These are phyloP conservation scores for Drosophila sordidula DNA, from an alignment of 2,888 invertebrate species.

Conservation along the genomic window DNA sequence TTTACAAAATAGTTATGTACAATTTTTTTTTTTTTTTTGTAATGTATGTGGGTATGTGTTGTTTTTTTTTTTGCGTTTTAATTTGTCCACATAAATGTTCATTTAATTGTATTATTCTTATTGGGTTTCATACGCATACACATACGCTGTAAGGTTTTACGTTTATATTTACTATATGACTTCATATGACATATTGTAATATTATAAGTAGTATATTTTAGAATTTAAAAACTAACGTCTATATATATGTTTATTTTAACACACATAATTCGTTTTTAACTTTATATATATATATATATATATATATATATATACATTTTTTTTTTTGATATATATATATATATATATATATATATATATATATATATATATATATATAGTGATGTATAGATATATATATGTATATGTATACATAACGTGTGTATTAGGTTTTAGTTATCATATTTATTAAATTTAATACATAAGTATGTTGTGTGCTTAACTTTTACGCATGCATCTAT, in stretches of 20 bases:
- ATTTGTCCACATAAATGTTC: conserved; percentile 57
- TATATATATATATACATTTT: conserved; percentile 7
- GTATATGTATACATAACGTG: conserved; percentile 28
- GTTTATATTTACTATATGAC: conserved; percentile 61
- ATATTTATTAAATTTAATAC: conserved; percentile 69
- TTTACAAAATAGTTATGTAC: conserved; percentile 78
- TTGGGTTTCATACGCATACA: conserved; percentile 48
- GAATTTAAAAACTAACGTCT: conserved; percentile 66
- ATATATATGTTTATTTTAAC: conserved; percentile 52
- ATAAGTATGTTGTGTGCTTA: conserved; percentile 74
- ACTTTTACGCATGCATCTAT: conserved; percentile 40
- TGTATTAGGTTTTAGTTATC: conserved; percentile 42
- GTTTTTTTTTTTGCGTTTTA: conserved; percentile 33
- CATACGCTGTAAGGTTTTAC: conserved; percentile 52
- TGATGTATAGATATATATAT: conserved; percentile 20
- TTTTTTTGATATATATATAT: background rate
- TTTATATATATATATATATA: conserved; percentile 46
- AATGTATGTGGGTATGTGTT: conserved; percentile 30
- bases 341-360: conserved; percentile 20
- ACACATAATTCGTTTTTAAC: conserved; percentile 53
- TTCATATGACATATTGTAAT: conserved; percentile 62
- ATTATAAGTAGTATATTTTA: conserved; percentile 61
- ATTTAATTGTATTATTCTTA: conserved; percentile 55
- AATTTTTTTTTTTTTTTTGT: conserved; percentile 32
- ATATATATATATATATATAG: conserved; percentile 30